These are phyloP conservation scores for Callithrix jacchus DNA, from an alignment of 2,113 vertebrate genomes.

Conservation along the genomic window DNA sequence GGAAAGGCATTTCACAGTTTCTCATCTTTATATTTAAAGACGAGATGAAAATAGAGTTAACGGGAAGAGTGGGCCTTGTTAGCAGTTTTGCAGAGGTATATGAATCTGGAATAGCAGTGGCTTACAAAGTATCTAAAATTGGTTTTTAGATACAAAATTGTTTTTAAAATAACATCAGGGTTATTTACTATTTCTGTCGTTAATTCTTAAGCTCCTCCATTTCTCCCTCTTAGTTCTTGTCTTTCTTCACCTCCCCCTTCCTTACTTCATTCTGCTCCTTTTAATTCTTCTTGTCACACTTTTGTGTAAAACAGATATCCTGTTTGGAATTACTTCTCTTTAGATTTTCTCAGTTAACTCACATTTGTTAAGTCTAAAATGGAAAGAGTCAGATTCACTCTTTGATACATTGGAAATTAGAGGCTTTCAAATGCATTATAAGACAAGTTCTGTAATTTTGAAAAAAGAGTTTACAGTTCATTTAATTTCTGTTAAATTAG, in stretches of 20 bases:
- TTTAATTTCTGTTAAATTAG: slow-evolving; percentile 55
- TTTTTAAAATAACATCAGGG: neutral
- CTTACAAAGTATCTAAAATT: neutral
- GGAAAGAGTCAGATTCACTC: neutral
- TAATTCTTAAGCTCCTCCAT: neutral
- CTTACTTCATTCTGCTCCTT: neutral
- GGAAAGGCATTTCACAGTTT: slow-evolving; percentile 1
- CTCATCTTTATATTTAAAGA: slow-evolving; percentile 24
- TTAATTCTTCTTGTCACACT: neutral
- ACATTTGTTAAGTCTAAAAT: slow-evolving; percentile 1
- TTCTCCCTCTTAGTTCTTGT: neutral
- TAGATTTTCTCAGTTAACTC: neutral
- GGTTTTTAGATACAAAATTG: neutral
- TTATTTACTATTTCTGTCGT: neutral
- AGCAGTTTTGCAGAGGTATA: neutral
- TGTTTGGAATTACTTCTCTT: neutral
- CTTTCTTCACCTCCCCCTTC: neutral
- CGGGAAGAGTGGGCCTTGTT: neutral
- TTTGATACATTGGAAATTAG: slow-evolving; percentile 24
- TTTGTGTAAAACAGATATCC: too few relatives aligned
- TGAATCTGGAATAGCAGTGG: neutral
- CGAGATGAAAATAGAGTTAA: neutral
- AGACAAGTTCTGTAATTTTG: slow-evolving; percentile 23
- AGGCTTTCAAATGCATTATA: slow-evolving; percentile 36
- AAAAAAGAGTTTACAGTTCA: neutral